Base-by-base conservation (phyloP, 1,140 invertebrate genomes). In the Acromyrmex echinatior region DNA sequence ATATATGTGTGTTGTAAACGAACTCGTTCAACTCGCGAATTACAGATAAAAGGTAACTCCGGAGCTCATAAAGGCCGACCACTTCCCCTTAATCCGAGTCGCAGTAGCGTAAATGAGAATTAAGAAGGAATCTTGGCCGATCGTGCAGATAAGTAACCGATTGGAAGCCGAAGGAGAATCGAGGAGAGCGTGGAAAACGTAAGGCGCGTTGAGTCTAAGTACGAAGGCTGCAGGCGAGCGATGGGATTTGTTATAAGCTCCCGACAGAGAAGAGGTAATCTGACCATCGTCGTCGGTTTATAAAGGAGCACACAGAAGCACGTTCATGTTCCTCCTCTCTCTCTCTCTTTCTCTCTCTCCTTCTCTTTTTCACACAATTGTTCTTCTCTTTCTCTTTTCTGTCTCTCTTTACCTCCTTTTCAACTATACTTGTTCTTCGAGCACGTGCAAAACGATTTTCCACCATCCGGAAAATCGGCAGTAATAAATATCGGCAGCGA, bases 401-500 rank as follows among this genome's bases (percentile, higher is more conserved):
- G 18, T 21, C 18, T 28, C 2, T 45, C 12, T 56, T 28, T 18
- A 5, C 16, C 18, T 66, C 51, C 51, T 71, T 51, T 71, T 77
- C 62, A 62, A 28, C 6, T 39, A 28, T 31, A 56, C 49, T 71
- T 68, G 31, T 51, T 58, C 49, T 51, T 68, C 31, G 39, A 82
- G 68, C 62, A 58, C 77, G 60, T 53, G 66, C 80, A 62, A 74
- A 76, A 28, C 80, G 87, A 78, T 78, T 82, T 79, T 86, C 74
- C 76, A 78, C 74, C 56, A 31, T 58, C 66, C 63, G 71, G 86
- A 77, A 92, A 90, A 90, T 90, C 87, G 90, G 90, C 51, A 39
- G 66, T 88, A 74, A 92, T 92, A 91, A 92, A 92, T 92, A 92
- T 90, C 87, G 21, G 28, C 28, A 90, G 87, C 87, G 81, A 89